These are phyloP conservation scores for Nyctereutes procyonoides DNA, from an alignment of 2,113 vertebrate genomes.

Conservation along the genomic window DNA sequence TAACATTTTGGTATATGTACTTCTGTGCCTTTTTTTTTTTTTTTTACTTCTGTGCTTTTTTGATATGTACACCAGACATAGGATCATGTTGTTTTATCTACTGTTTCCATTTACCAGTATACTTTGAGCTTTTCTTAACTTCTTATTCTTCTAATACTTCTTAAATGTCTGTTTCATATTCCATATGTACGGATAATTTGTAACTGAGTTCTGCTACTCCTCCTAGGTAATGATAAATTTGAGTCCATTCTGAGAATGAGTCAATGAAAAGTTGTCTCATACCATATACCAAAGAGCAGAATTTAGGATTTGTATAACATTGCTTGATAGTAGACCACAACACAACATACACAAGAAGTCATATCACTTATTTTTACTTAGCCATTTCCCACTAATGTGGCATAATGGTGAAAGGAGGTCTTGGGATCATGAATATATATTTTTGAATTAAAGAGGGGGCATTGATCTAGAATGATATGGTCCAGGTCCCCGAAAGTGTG, in stretches of 20 bases:
- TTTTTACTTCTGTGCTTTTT: not conserved
- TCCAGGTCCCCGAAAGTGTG: not conserved
- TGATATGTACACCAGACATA: not conserved
- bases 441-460: not conserved
- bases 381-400: not conserved
- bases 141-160: not conserved
- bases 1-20: not conserved
- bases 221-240: slow-evolving; percentile 15
- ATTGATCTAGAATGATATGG: not conserved
- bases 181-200: not conserved
- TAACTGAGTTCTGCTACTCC: not conserved
- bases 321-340: slow-evolving; percentile 23
- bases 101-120: not conserved
- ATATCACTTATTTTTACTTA: not conserved
- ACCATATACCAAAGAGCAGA: not conserved
- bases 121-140: slow-evolving; percentile 44
- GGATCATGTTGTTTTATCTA: not conserved
- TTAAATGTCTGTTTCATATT: not conserved
- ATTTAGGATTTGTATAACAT: not conserved
- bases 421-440: not conserved
- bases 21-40: not conserved
- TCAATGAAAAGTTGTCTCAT: slow-evolving; percentile 42
- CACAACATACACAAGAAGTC: not conserved
- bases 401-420: not conserved
- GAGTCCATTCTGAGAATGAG: slow-evolving; percentile 20